Evolutionary conservation across 30 jellyfish, hydroid and myxozoan species (phyloP), one percentile per base, ranked within the genome.

Genomic region (Aurelia coerulea): DNA sequence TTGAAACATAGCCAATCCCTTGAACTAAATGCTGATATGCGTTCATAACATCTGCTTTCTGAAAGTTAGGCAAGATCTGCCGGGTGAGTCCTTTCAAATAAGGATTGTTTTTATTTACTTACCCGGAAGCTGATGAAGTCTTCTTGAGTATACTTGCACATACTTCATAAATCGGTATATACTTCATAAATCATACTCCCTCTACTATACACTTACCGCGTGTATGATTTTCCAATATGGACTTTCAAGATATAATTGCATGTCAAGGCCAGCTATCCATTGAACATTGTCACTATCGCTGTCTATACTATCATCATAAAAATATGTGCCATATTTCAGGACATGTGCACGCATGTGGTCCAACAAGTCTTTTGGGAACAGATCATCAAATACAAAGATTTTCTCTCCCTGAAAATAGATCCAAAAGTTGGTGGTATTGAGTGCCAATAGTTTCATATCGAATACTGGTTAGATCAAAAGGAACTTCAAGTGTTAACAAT

Each of bases 191-290:
- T 39, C 51, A 39, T 39, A 39, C 4, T 39, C 8, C 6, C 51
- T 39, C 51, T 39, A 39, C 51, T 6, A 46, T 29, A 62, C 17
- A 39, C 83, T 72, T 73, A 93, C 98, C 95, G 93, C 91, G 12
- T 78, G 64, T 62, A 88, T 81, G 52, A 93, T 84, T 64, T 88
- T 81, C 98, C 98, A 93, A 72, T 81, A 93, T 0, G 98, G 97
- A 64, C 98, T 87, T 76, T 88, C 66, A 35, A 88, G 23, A 67
- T 74, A 93, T 62, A 51, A 5, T n/a, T 83, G 88, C 88, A 93
- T 78, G 49, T 64, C 92, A 50, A 74, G 90, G 68, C 98, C 97
- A 46, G 98, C 98, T 46, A 93, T 83, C 98, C 98, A 93, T 66
- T 93, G 98, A 15, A 93, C 98, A 65, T 93, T 93, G 74, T 93